Percentiles rank a stretch among this genome's conserved stretches.
Evolutionary conservation across 2,888 invertebrate genomes (phyloP).

Genomic region (Drosophila neonasuta): DNA sequence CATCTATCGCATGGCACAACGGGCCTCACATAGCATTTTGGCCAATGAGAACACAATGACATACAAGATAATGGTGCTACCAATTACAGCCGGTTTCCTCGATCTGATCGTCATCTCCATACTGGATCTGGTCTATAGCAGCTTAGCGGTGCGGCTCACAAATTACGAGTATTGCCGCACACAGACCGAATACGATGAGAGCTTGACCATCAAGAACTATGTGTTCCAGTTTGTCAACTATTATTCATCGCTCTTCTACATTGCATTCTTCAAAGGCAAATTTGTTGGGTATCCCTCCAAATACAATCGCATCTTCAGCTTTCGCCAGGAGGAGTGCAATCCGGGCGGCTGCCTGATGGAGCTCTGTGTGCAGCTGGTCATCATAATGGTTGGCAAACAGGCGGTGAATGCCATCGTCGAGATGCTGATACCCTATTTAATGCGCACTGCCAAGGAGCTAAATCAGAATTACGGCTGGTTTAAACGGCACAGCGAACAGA

Average conservation of each 20-base stretch:
- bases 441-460: conserved; percentile 83
- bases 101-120: conserved; percentile 90
- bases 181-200: conserved; percentile 93
- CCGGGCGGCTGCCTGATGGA: conserved; percentile 94
- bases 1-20: conserved; percentile 88
- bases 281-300: conserved; percentile 90
- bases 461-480: conserved; percentile 83
- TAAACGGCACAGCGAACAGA: conserved; percentile 79
- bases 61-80: conserved; percentile 87
- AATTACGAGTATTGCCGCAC: conserved; percentile 90
- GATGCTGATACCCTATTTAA: conserved; percentile 87
- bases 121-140: conserved; percentile 87
- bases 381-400: conserved; percentile 94
- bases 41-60: conserved; percentile 83
- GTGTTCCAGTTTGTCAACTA: conserved; percentile 94
- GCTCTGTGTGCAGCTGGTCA: conserved; percentile 91
- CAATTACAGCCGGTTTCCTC: conserved; percentile 89
- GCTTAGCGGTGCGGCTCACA: conserved; percentile 86
- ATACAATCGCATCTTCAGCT: conserved; percentile 88
- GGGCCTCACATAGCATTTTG: conserved; percentile 84
- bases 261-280: conserved; percentile 90
- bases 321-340: conserved; percentile 90
- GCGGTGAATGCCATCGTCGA: conserved; percentile 90
- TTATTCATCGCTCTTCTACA: conserved; percentile 94
- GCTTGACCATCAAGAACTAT: conserved; percentile 92